Conservation (phyloP, 2,888 invertebrate genomes). For the Pseudolycoriella hygida region DNA sequence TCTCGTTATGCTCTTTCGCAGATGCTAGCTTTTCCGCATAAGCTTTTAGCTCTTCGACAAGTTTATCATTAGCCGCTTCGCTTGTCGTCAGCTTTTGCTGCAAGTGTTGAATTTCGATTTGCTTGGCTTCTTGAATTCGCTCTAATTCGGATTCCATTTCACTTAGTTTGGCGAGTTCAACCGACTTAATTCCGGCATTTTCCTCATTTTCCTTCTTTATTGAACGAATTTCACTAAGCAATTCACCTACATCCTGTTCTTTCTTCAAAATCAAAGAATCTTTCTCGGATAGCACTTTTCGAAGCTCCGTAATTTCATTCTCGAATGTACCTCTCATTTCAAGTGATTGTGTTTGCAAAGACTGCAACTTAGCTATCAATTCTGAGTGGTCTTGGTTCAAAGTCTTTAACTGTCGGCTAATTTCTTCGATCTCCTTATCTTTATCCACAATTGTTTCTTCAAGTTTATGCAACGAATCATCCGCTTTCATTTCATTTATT, state of each 20-base stretch:
- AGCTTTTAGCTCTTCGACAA: no score
- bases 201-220: slow-evolving; percentile 19
- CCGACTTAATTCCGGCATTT: slow-evolving; percentile 8
- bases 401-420: neutral
- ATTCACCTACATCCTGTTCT: slow-evolving; percentile 11
- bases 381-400: slow-evolving; percentile 10
- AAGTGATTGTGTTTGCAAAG: slow-evolving; percentile 14
- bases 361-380: slow-evolving; percentile 16
- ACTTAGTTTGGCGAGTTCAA: no score
- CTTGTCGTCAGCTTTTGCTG: no score
- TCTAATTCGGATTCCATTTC: no score
- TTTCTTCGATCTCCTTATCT: neutral
- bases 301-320: slow-evolving; percentile 12
- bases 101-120: no score
- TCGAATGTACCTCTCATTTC: slow-evolving; percentile 16
- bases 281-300: slow-evolving; percentile 12
- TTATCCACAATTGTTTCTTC: neutral
- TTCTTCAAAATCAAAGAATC: slow-evolving; percentile 11
- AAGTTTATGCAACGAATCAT: slow-evolving; percentile 2
- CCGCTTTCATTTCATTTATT: slow-evolving; percentile 18
- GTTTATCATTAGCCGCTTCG: no score
- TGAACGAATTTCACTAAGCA: slow-evolving; percentile 12
- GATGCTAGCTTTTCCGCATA: no score
- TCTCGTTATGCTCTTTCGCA: no score
- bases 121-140: no score